Evolutionary conservation across 2,113 vertebrate genomes (phyloP).

Genomic region (Lichenostomus cassidix): DNA sequence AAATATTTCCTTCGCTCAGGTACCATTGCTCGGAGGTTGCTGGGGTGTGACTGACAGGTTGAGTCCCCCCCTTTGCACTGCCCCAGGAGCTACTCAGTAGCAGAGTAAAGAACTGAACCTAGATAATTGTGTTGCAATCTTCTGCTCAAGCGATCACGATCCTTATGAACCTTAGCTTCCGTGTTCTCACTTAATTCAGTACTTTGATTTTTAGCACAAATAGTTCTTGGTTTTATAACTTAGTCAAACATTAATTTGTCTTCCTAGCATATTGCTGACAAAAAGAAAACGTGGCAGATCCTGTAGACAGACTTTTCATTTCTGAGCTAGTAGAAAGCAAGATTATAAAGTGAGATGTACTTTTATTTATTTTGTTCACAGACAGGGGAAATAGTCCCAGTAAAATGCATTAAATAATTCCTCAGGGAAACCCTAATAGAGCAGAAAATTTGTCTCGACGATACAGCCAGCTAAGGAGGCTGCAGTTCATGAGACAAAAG

Average conservation of each 20-base stretch:
- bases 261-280: not conserved
- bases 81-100: not conserved
- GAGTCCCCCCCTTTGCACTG: not conserved
- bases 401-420: not conserved
- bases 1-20: not conserved
- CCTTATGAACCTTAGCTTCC: not conserved
- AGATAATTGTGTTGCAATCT: not conserved
- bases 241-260: not conserved
- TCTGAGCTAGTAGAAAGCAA: not conserved
- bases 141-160: not conserved
- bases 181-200: not conserved
- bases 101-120: not conserved
- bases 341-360: not conserved
- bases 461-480: not conserved
- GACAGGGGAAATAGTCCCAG: not conserved
- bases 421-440: not conserved
- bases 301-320: not conserved
- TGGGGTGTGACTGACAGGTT: not conserved
- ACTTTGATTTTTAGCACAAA: not conserved
- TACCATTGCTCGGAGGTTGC: not conserved
- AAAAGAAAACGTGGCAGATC: not conserved
- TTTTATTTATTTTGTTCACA: not conserved
- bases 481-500: not conserved
- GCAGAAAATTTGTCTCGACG: not conserved
- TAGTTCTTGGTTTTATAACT: not conserved